Conservation (phyloP, 2,797 vertebrate genomes). For the Varecia variegata region DNA sequence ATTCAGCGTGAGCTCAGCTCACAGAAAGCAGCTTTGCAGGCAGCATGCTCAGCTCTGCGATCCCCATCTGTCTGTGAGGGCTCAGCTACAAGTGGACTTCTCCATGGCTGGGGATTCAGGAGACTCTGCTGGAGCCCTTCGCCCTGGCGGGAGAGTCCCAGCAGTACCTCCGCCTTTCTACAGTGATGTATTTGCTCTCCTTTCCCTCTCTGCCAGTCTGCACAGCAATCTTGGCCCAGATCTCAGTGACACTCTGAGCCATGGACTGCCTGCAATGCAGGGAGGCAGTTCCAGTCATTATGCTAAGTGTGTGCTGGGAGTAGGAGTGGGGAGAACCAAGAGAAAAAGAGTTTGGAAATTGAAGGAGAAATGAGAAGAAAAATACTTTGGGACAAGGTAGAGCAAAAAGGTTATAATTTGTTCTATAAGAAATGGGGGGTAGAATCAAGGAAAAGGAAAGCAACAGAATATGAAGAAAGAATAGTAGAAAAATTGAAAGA, state of each 20-base stretch:
- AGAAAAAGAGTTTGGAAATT: background rate
- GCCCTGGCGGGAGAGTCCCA: background rate
- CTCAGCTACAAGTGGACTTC: background rate
- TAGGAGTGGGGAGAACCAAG: background rate
- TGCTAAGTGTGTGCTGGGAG: background rate
- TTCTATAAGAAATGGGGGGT: background rate
- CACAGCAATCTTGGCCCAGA: conserved; percentile 1
- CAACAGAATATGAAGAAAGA: background rate
- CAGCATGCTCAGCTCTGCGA: background rate
- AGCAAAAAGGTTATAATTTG: background rate
- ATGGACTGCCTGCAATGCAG: background rate
- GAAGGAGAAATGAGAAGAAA: background rate
- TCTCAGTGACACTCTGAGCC: conserved; percentile 7
- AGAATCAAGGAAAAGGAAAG: background rate
- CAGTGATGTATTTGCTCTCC: background rate
- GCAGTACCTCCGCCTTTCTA: background rate
- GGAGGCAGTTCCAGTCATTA: background rate
- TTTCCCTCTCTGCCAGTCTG: background rate
- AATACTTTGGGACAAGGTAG: background rate
- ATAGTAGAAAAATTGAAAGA: background rate
- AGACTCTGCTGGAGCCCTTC: background rate
- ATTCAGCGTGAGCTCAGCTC: background rate
- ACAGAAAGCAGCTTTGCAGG: background rate
- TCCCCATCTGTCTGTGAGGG: background rate
- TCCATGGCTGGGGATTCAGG: background rate